A percentile compares a stretch with the other conserved stretches of the same genome.
These are phyloP conservation scores for Philotrypesis tridentata DNA, from an alignment of 1,140 invertebrate species.

Conservation along the genomic window DNA sequence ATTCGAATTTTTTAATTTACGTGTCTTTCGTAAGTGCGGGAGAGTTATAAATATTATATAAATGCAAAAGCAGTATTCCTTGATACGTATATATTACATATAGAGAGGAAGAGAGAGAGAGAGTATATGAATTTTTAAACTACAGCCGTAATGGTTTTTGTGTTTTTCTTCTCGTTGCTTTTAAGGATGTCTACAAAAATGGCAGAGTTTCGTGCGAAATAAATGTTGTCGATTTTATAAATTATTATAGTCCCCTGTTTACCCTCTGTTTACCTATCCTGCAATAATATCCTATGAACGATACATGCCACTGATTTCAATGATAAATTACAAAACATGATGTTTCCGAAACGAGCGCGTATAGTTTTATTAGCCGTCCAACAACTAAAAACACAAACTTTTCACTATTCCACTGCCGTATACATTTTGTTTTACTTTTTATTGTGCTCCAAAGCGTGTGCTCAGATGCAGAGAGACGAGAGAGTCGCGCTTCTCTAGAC, in stretches of 20 bases:
- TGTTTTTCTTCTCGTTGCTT: slow-evolving; percentile 4
- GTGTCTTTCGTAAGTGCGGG: not conserved
- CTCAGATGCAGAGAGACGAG: no score
- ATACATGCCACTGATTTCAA: not conserved
- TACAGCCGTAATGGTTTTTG: not conserved
- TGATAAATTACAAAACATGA: no score
- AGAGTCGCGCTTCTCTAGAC: no score
- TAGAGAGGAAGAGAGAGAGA: not conserved
- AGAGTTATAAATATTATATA: not conserved
- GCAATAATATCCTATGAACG: not conserved
- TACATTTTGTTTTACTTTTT: not conserved
- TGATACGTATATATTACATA: not conserved
- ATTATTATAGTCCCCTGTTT: not conserved
- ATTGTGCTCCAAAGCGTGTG: no score
- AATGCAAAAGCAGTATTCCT: not conserved
- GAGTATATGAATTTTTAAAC: slow-evolving; percentile 3
- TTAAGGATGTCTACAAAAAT: not conserved
- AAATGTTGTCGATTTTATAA: slow-evolving; percentile 43
- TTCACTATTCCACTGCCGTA: not conserved
- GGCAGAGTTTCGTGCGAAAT: slow-evolving; percentile 16
- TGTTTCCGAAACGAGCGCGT: no score
- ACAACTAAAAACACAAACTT: not conserved
- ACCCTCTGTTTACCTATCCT: not conserved
- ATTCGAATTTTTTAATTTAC: not conserved
- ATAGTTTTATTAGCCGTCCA: no score